Conservation (phyloP, 2,797 vertebrate species). For the Orientallactaga sibirica region DNA sequence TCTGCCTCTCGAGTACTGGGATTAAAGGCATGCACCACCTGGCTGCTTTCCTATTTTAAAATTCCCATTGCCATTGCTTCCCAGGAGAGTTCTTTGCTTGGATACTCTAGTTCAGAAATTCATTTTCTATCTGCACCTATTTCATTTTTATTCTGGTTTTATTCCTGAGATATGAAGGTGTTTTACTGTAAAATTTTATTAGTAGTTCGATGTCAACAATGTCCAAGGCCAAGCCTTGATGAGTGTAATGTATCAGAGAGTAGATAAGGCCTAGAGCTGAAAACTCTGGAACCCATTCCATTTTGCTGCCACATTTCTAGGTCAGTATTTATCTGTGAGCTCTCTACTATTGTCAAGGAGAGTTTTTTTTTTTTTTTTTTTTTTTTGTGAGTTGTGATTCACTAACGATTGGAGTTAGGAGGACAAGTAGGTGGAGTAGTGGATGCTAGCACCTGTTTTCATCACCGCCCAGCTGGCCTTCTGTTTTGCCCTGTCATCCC, state of each 20-base stretch:
- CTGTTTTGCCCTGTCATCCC: background rate
- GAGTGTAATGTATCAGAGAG: background rate
- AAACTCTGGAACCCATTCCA: background rate
- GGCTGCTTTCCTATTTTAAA: background rate
- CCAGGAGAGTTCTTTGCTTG: background rate
- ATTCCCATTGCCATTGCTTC: background rate
- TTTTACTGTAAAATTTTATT: conserved; percentile 2
- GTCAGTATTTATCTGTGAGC: background rate
- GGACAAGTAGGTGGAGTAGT: background rate
- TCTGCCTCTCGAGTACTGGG: too few species aligned
- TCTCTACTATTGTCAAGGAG: background rate
- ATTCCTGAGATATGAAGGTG: background rate
- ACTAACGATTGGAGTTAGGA: background rate
- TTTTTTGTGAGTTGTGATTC: conserved; percentile 10
- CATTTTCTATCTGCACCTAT: background rate
- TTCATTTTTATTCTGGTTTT: conserved; percentile 1
- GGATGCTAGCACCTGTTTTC: conserved; percentile 50
- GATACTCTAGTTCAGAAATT: background rate
- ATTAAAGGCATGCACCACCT: too few species aligned
- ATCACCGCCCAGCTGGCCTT: conserved; percentile 28
- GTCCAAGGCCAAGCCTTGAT: background rate
- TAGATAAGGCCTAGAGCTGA: background rate
- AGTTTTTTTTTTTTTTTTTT: conserved; percentile 23
- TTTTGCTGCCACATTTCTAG: background rate
- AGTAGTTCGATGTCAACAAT: background rate